Evolutionary conservation across 2,797 vertebrate genomes (phyloP).

Genomic region (Coccyzus lansbergi): DNA sequence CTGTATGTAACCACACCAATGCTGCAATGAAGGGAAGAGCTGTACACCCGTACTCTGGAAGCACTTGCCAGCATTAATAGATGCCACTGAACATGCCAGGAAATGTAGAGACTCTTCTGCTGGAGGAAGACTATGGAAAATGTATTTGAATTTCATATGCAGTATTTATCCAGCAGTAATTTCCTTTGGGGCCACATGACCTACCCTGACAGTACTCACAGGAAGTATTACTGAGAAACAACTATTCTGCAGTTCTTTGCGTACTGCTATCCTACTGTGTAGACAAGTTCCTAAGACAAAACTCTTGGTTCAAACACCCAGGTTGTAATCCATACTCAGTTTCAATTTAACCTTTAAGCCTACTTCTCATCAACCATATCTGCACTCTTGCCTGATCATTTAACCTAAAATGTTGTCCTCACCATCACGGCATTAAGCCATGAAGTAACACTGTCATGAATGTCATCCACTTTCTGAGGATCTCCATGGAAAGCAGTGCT

Average conservation of each 20-base stretch:
- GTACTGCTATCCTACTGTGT: background rate
- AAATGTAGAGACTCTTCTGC: background rate
- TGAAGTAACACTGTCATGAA: background rate
- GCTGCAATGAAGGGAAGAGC: background rate
- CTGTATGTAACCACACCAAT: background rate
- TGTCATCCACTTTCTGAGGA: background rate
- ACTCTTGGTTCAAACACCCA: background rate
- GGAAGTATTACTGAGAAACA: background rate
- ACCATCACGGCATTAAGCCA: background rate
- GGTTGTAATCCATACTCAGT: background rate
- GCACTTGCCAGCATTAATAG: background rate
- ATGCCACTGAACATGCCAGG: background rate
- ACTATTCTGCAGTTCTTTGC: background rate
- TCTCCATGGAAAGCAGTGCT: background rate
- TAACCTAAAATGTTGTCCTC: background rate
- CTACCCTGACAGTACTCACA: background rate
- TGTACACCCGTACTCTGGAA: background rate
- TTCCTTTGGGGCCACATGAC: background rate
- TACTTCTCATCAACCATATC: background rate
- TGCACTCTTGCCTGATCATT: background rate
- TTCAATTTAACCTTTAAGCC: background rate
- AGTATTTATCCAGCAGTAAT: background rate
- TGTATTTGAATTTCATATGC: background rate
- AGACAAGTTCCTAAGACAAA: background rate
- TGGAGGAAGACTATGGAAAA: background rate